Percentiles rank a stretch among this genome's conserved stretches.
Conservation (phyloP, 2,888 invertebrate genomes). For the Thecophora atra region DNA sequence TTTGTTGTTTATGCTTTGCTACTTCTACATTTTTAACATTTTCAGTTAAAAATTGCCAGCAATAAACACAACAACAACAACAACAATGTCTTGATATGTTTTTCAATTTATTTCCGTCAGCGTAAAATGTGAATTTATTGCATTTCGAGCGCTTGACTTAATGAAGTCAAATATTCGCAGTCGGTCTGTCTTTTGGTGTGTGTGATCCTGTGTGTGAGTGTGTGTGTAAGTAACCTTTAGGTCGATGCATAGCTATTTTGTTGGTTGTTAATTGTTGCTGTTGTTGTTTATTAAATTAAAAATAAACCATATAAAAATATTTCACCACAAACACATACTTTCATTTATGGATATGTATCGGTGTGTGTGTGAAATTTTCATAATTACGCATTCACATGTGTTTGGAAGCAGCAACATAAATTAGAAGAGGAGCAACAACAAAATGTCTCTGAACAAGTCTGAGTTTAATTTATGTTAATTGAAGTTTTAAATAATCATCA, state of each 20-base stretch:
- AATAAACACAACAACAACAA: slow-evolving; percentile 8
- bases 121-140: slow-evolving; percentile 42
- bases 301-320: slow-evolving; percentile 7
- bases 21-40: slow-evolving; percentile 5
- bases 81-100: slow-evolving; percentile 5
- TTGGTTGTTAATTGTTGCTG: slow-evolving; percentile 11
- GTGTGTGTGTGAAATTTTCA: slow-evolving; percentile 1
- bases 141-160: slow-evolving; percentile 38
- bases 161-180: slow-evolving; percentile 42
- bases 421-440: slow-evolving; percentile 50
- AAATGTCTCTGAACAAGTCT: slow-evolving; percentile 33
- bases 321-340: not conserved
- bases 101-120: slow-evolving; percentile 44
- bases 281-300: slow-evolving; percentile 15
- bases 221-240: slow-evolving; percentile 14
- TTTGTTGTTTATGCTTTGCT: not conserved
- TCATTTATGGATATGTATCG: not conserved
- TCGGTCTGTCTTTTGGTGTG: not conserved
- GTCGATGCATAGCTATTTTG: not conserved
- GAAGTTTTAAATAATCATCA: slow-evolving; percentile 38
- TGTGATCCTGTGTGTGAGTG: not conserved
- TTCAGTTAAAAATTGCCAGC: slow-evolving; percentile 21
- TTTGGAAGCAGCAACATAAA: slow-evolving; percentile 49
- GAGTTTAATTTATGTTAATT: slow-evolving; percentile 32
- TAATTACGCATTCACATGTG: too few relatives aligned